A percentile compares a stretch with the other conserved stretches of the same genome.
These are phyloP conservation scores for Colius striatus DNA, from an alignment of 2,113 vertebrate genomes.

Conservation along the genomic window DNA sequence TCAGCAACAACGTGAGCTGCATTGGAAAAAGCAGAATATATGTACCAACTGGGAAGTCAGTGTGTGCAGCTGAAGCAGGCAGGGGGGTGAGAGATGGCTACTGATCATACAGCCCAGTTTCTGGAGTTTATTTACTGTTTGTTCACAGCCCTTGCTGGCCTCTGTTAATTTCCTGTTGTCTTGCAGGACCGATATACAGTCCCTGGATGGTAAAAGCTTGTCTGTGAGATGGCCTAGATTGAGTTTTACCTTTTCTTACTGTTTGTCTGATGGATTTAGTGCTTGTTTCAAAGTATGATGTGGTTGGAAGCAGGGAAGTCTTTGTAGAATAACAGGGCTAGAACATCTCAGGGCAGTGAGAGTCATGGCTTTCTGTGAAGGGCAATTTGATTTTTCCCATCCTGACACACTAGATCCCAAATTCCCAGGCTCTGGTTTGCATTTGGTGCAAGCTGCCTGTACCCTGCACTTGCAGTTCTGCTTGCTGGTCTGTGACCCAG, in stretches of 20 bases:
- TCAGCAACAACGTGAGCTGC: neutral
- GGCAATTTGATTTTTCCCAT: neutral
- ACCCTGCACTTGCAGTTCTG: neutral
- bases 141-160: neutral
- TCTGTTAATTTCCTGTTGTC: neutral
- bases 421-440: neutral
- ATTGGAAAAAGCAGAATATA: neutral
- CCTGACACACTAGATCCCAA: neutral
- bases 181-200: neutral
- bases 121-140: neutral
- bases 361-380: neutral
- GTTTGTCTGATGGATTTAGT: neutral
- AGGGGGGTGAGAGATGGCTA: neutral
- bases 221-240: neutral
- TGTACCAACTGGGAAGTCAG: neutral
- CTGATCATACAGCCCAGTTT: rapidly evolving
- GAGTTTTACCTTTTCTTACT: neutral
- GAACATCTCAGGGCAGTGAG: rapidly evolving
- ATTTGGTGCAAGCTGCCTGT: neutral
- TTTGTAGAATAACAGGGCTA: neutral
- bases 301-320: neutral
- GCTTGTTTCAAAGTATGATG: neutral
- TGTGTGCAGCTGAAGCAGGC: neutral
- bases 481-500: neutral
- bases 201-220: neutral